phyloP scores from a whole-genome alignment of 2,797 vertebrate species.

The Halcyon leucocephala region DNA sequence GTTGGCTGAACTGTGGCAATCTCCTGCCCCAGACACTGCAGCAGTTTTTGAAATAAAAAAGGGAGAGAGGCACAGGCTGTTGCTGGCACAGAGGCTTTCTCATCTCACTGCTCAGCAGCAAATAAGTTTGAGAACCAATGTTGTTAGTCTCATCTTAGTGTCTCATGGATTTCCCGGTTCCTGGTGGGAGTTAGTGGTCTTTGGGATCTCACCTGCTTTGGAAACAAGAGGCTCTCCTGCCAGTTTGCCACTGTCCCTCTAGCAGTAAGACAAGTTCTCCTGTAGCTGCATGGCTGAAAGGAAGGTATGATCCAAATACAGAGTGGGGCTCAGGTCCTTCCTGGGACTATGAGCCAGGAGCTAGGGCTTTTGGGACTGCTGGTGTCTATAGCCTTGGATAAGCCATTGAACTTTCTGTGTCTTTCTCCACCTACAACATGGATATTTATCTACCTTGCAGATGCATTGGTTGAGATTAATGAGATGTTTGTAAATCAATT shows the following conservation, averaged over 20 bases:
- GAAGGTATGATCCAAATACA: not conserved
- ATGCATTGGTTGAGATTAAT: slow-evolving; percentile 56
- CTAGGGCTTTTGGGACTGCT: not conserved
- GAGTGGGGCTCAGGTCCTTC: not conserved
- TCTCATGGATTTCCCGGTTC: not conserved
- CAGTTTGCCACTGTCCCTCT: not conserved
- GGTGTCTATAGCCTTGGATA: not conserved
- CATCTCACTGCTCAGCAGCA: not conserved
- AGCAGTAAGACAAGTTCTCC: not conserved
- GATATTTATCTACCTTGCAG: slow-evolving; percentile 43
- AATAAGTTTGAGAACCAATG: not conserved
- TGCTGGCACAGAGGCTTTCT: not conserved
- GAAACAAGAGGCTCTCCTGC: not conserved
- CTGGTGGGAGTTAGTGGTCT: not conserved
- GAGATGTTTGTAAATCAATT: slow-evolving; percentile 68
- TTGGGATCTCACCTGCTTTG: not conserved
- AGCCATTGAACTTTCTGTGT: not conserved
- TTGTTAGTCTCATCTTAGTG: not conserved
- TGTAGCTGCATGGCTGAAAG: not conserved
- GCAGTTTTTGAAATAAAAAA: not conserved
- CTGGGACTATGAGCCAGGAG: not conserved
- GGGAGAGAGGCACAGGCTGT: not conserved
- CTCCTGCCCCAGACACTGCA: not conserved
- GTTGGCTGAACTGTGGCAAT: not conserved
- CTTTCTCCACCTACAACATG: slow-evolving; percentile 12